phyloP scores from a whole-genome alignment of 1,140 invertebrate genomes.

The Vollenhovia emeryi region DNA sequence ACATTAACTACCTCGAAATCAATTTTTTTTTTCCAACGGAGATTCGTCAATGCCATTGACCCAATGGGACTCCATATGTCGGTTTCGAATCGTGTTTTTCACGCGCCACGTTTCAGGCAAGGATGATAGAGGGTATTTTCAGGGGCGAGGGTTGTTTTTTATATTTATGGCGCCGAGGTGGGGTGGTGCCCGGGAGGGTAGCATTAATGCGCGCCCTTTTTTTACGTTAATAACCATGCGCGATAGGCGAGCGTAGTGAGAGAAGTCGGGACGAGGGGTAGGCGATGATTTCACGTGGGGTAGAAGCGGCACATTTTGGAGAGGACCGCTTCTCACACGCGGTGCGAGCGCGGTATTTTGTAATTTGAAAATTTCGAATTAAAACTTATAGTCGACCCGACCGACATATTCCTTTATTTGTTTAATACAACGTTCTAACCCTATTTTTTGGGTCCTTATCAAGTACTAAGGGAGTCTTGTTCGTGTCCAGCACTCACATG shows the following conservation, averaged over 20 bases:
- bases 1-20: slow-evolving; percentile 46
- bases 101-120: slow-evolving; percentile 56
- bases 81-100: slow-evolving; percentile 80
- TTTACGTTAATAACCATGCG: slow-evolving; percentile 81
- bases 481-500: too few species aligned
- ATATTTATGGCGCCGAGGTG: slow-evolving; percentile 79
- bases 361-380: background rate
- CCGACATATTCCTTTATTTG: too few species aligned
- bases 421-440: too few species aligned
- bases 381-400: too few species aligned
- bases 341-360: background rate
- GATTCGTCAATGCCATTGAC: slow-evolving; percentile 17
- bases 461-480: too few species aligned
- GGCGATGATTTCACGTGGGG: slow-evolving; percentile 71
- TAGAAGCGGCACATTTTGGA: slow-evolving; percentile 66
- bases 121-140: slow-evolving; percentile 60
- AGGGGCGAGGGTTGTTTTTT: slow-evolving; percentile 76
- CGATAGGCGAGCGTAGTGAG: slow-evolving; percentile 75
- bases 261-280: slow-evolving; percentile 75
- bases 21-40: slow-evolving; percentile 36
- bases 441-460: too few species aligned
- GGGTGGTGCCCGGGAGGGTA: slow-evolving; percentile 63
- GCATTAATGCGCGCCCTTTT: slow-evolving; percentile 81
- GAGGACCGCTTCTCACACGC: slow-evolving; percentile 46
- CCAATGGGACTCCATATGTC: slow-evolving; percentile 76